These are phyloP conservation scores for Tachystola acroxantha DNA, from an alignment of 2,888 invertebrate species.

Conservation along the genomic window DNA sequence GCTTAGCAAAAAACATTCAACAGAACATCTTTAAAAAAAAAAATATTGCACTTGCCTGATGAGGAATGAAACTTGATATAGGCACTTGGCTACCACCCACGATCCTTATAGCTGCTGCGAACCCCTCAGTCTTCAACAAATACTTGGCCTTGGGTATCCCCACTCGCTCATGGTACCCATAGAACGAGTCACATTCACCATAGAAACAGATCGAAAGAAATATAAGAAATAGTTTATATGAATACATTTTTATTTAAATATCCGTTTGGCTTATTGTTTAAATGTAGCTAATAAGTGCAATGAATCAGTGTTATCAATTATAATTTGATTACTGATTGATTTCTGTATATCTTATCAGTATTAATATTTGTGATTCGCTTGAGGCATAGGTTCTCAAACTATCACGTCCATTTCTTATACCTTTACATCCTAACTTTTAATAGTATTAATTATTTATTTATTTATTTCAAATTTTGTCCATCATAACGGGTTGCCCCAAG, in stretches of 20 bases:
- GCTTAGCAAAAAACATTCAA: no score
- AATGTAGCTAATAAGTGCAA: not conserved
- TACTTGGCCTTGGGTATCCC: slow-evolving; percentile 5
- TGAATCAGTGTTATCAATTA: not conserved
- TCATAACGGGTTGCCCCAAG: no score
- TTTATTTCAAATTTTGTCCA: no score
- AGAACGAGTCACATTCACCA: not conserved
- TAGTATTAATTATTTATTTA: no score
- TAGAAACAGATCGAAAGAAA: not conserved
- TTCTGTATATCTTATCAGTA: not conserved
- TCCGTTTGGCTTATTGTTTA: no score
- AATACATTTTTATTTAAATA: not conserved
- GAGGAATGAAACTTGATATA: slow-evolving; percentile 1
- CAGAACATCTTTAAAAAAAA: no score
- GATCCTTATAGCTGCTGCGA: slow-evolving; percentile 1
- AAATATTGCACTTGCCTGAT: slow-evolving; percentile 7
- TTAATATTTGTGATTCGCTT: not conserved
- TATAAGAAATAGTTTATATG: not conserved
- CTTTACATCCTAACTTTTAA: no score
- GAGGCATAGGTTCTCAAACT: no score
- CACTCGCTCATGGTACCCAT: slow-evolving; percentile 7
- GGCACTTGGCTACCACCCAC: slow-evolving; percentile 7
- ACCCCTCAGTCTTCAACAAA: not conserved
- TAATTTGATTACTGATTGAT: not conserved
- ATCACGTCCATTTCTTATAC: no score